These are phyloP conservation scores for Ammospiza maritima DNA, from an alignment of 2,797 vertebrate species.

Conservation along the genomic window DNA sequence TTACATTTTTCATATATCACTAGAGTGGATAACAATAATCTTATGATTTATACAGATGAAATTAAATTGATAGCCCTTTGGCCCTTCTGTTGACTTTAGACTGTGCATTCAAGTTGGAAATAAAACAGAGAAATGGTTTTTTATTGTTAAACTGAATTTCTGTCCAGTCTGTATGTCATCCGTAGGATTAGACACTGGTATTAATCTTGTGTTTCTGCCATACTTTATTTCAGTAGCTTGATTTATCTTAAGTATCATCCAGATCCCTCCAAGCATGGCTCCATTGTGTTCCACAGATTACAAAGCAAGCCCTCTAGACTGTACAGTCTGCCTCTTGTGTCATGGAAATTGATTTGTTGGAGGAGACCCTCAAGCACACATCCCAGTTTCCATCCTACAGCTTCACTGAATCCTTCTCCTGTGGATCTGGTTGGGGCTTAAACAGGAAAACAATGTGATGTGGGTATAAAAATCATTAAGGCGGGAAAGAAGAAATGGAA, in stretches of 20 bases:
- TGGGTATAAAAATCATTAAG: background rate
- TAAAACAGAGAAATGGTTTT: background rate
- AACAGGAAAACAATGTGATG: accelerated
- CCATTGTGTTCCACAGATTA: background rate
- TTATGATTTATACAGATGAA: background rate
- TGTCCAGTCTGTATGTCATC: background rate
- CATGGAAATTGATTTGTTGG: background rate
- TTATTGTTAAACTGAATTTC: background rate
- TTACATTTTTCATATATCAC: background rate
- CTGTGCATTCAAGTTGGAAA: background rate
- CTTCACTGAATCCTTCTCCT: background rate
- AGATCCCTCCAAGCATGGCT: background rate
- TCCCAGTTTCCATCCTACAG: background rate
- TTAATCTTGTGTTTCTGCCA: background rate
- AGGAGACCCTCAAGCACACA: background rate
- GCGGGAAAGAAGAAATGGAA: background rate
- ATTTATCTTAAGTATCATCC: background rate
- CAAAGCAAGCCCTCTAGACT: background rate
- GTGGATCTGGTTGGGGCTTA: background rate
- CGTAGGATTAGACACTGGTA: background rate
- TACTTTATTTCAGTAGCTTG: background rate
- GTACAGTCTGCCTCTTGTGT: background rate
- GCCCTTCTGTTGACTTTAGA: background rate
- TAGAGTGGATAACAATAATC: background rate
- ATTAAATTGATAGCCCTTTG: background rate